Conservation (phyloP, 2,888 invertebrate species). For the Aspidapion aeneum region DNA sequence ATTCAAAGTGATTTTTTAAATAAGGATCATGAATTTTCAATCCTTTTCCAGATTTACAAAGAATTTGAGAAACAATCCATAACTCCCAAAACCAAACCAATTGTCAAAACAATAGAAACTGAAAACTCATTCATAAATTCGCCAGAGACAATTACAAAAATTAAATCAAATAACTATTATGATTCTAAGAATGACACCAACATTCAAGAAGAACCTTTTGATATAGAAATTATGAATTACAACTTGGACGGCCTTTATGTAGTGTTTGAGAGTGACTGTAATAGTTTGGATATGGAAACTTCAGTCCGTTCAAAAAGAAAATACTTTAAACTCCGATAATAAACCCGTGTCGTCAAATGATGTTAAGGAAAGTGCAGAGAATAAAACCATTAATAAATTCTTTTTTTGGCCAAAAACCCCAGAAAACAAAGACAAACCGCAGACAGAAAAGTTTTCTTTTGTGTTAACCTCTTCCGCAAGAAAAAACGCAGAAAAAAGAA, state of each 20-base stretch:
- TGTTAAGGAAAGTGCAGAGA: background rate
- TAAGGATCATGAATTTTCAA: background rate
- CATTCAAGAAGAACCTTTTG: background rate
- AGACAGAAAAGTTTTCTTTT: conserved; percentile 5
- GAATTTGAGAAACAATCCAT: background rate
- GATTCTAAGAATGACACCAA: background rate
- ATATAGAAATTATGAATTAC: background rate
- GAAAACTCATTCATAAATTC: background rate
- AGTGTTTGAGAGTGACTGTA: background rate
- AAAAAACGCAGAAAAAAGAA: conserved; percentile 5
- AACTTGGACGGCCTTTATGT: conserved; percentile 1
- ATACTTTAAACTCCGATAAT: background rate
- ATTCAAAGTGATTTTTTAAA: background rate
- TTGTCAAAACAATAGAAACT: background rate
- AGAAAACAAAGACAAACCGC: conserved; percentile 6
- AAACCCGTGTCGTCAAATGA: background rate
- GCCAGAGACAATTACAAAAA: background rate
- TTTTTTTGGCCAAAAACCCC: conserved; percentile 8
- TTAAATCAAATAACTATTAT: background rate
- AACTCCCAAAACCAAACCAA: background rate
- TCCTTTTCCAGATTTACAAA: background rate
- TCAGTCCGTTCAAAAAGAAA: background rate
- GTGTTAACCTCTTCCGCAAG: conserved; percentile 8
- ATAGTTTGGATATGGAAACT: background rate
- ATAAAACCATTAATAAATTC: background rate